Evolutionary conservation across 2,797 vertebrate genomes (phyloP).

Genomic region (Zenarchopterus dispar): DNA sequence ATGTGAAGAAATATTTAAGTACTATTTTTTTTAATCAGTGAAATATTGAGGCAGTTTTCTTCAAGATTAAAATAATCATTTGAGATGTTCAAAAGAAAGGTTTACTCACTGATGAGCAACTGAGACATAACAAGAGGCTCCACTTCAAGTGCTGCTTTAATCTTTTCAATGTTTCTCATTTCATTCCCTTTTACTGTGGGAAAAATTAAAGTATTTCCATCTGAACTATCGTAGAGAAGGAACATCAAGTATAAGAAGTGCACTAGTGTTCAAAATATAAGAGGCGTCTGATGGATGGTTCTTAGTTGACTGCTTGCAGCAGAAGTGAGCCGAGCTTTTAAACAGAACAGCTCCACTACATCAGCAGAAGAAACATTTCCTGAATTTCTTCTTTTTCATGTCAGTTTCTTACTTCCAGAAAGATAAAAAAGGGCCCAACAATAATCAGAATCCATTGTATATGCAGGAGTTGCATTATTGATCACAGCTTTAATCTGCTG

Average conservation of each 20-base stretch:
- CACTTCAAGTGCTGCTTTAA: background rate
- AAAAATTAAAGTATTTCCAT: background rate
- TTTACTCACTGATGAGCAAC: constrained; percentile 3
- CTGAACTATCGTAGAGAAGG: background rate
- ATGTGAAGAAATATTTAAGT: too few relatives aligned
- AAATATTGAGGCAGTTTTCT: background rate
- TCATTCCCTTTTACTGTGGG: background rate
- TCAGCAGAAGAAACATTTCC: constrained; percentile 12
- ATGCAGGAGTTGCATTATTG: constrained; percentile 25
- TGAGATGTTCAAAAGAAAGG: constrained; percentile 8
- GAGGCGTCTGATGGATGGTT: background rate
- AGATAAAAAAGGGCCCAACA: constrained; percentile 11
- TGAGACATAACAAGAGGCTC: background rate
- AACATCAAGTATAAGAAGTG: constrained; percentile 1
- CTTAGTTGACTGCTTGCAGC: constrained; percentile 4
- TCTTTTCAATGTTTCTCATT: constrained; percentile 1
- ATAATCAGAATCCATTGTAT: constrained; percentile 27
- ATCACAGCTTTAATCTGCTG: constrained; percentile 43
- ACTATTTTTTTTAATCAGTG: too few relatives aligned
- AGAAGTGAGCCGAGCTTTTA: constrained; percentile 14
- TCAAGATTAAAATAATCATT: background rate
- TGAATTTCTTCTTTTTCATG: background rate
- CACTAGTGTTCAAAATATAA: background rate
- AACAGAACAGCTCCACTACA: constrained; percentile 1
- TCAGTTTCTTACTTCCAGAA: constrained; percentile 15